Evolutionary conservation across 2,797 vertebrate species (phyloP).

Genomic region (Gymnodraco acuticeps): DNA sequence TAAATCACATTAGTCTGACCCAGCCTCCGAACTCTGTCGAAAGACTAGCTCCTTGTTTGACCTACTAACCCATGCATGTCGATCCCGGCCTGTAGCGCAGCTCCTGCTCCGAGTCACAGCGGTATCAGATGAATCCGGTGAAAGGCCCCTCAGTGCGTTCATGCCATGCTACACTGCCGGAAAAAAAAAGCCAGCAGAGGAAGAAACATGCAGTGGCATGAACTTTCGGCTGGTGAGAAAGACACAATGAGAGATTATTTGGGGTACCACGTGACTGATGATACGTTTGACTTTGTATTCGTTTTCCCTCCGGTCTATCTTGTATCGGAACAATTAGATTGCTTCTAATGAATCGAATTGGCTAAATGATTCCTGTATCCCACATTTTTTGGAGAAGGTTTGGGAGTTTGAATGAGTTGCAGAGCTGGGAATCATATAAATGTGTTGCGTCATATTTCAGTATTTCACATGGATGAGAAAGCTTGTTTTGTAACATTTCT

Average conservation of each 20-base stretch:
- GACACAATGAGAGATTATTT: constrained; percentile 67
- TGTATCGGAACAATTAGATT: constrained; percentile 37
- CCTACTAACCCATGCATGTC: constrained; percentile 80
- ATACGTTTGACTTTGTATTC: constrained; percentile 66
- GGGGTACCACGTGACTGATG: constrained; percentile 57
- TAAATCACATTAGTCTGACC: constrained; percentile 81
- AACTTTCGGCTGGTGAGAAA: constrained; percentile 64
- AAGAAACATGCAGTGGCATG: constrained; percentile 75
- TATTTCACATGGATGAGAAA: constrained; percentile 48
- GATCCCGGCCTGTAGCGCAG: constrained; percentile 67
- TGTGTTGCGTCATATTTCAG: constrained; percentile 43
- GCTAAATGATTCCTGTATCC: constrained; percentile 22
- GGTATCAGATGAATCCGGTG: constrained; percentile 79
- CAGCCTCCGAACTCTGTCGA: constrained; percentile 64
- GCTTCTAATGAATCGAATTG: constrained; percentile 32
- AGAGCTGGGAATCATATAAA: background rate
- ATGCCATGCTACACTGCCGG: constrained; percentile 71
- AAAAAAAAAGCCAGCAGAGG: constrained; percentile 62
- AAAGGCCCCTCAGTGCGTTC: constrained; percentile 77
- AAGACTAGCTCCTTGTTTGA: constrained; percentile 82
- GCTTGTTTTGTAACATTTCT: constrained; percentile 63
- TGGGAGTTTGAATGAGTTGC: constrained; percentile 13
- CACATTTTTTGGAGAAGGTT: constrained; percentile 15
- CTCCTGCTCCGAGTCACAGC: constrained; percentile 74
- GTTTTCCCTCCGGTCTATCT: constrained; percentile 34